Evolutionary conservation across 37 sponge, comb jelly and placozoan genomes (phyloP).

Genomic region (Oscarella lobularis): DNA sequence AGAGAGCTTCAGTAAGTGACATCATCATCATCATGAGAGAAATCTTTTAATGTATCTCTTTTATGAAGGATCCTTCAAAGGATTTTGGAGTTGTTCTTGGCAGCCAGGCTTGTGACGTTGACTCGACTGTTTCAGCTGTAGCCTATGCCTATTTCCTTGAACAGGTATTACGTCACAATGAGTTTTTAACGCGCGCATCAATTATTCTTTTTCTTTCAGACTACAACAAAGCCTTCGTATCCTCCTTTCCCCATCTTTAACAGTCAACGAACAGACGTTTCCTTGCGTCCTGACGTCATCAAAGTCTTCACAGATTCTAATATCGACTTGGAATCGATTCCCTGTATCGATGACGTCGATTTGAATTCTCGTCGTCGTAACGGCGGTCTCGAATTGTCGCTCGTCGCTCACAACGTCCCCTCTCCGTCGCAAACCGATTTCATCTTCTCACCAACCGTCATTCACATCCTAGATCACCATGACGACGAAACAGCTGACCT

Average conservation of each 20-base stretch:
- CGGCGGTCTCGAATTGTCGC: slow-evolving; percentile 6
- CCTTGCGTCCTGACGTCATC: neutral
- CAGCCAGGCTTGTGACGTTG: neutral
- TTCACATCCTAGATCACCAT: slow-evolving; percentile 48
- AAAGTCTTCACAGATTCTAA: neutral
- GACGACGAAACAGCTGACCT: neutral
- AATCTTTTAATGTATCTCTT: no score
- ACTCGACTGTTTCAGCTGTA: neutral
- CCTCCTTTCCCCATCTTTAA: neutral
- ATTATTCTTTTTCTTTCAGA: no score
- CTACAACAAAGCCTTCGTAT: no score
- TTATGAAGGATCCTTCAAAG: no score
- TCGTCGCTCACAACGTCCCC: slow-evolving; percentile 51
- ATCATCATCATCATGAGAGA: no score
- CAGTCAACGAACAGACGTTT: neutral
- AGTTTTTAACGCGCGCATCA: no score
- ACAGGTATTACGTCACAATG: neutral
- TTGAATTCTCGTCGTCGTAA: neutral
- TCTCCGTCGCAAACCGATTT: neutral
- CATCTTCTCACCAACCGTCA: slow-evolving; percentile 10
- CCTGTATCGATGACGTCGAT: neutral
- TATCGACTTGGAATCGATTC: neutral
- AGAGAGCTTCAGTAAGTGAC: no score
- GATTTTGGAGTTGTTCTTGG: slow-evolving; percentile 2
- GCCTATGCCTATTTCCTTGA: neutral